phyloP scores from a whole-genome alignment of 1,140 invertebrate genomes.

The Diabrotica virgifera region DNA sequence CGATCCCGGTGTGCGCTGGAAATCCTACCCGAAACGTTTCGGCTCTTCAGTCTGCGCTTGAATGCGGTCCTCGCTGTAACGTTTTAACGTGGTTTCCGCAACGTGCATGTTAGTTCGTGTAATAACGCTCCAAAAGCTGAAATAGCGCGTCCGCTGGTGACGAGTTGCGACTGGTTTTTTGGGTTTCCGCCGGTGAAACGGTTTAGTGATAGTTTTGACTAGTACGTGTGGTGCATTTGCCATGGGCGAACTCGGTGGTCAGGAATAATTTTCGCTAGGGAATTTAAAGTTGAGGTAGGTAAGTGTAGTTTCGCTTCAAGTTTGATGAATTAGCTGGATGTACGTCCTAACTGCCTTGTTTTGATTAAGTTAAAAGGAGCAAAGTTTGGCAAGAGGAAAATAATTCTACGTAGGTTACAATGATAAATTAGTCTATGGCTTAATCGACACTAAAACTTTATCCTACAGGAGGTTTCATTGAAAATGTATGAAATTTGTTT shows the following conservation, averaged over 20 bases:
- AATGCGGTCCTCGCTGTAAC: not conserved
- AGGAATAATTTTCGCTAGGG: too few relatives aligned
- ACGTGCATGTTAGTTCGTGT: not conserved
- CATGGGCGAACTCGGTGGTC: not conserved
- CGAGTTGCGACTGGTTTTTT: not conserved
- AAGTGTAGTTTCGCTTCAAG: too few relatives aligned
- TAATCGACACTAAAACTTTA: too few relatives aligned
- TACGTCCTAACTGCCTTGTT: too few relatives aligned
- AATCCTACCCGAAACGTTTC: not conserved
- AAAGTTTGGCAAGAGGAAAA: too few relatives aligned
- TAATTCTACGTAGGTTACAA: too few relatives aligned
- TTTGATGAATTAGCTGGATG: too few relatives aligned
- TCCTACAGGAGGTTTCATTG: too few relatives aligned
- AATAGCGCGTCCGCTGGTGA: not conserved
- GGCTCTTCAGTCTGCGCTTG: not conserved
- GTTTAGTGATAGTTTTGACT: not conserved
- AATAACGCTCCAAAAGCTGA: not conserved
- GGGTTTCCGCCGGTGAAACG: not conserved
- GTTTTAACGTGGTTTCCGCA: not conserved
- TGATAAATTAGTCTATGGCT: too few relatives aligned
- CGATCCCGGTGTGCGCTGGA: constrained; percentile 1
- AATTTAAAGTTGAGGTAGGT: too few relatives aligned
- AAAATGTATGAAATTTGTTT: too few relatives aligned
- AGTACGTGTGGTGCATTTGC: not conserved
- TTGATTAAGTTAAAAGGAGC: too few relatives aligned